These are phyloP conservation scores for Muraenolepis orangiensis DNA, from an alignment of 2,797 vertebrate species.

Conservation along the genomic window DNA sequence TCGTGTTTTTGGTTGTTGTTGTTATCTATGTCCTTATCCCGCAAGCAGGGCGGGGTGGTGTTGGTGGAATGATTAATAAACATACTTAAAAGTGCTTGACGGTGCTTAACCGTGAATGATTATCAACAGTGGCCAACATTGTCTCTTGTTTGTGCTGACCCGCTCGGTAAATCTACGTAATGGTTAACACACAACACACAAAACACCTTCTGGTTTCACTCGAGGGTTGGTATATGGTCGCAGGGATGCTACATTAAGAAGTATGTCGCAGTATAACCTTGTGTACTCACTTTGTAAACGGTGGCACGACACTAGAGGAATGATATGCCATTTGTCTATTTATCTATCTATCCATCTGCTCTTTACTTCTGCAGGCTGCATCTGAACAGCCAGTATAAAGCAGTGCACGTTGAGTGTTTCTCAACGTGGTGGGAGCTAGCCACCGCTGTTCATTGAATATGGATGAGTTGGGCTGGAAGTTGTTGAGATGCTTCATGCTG, in stretches of 20 bases:
- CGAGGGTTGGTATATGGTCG: not conserved
- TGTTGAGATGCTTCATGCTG: conserved; percentile 32
- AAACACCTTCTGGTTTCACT: not conserved
- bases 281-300: not conserved
- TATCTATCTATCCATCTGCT: not conserved
- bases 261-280: not conserved
- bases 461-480: conserved; percentile 22
- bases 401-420: not conserved
- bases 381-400: not conserved
- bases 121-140: not conserved
- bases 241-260: not conserved
- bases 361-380: not conserved
- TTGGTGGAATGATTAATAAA: not conserved
- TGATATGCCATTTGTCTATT: not conserved
- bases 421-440: conserved; percentile 43
- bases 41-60: not conserved
- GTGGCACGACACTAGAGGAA: not conserved
- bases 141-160: not conserved
- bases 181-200: not conserved
- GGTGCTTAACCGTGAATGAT: not conserved
- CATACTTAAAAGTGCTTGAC: not conserved
- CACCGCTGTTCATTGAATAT: conserved; percentile 43
- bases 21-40: not conserved
- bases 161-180: not conserved
- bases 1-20: not conserved